Evolutionary conservation across 2,888 invertebrate genomes (phyloP), one percentile per base, ranked within the genome.

Genomic region (Tromatobia lineatoria): DNA sequence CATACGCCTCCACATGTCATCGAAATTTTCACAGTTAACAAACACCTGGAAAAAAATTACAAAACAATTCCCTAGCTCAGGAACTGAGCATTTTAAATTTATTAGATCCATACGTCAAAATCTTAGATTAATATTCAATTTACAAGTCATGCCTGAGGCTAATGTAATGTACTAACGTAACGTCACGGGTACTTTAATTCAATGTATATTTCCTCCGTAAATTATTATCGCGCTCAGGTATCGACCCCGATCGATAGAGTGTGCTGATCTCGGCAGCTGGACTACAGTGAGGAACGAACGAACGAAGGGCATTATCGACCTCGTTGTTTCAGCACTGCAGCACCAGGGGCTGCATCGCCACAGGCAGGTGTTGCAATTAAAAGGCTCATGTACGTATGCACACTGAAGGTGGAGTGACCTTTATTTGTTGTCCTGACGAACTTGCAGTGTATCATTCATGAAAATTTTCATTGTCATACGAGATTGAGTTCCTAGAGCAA

Each of bases 341-440:
- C 64, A 34, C 69, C 80, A 80, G 80, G 83, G 74, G 52, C 74
- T 69, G 71, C 75, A 52, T 71, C 73, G 84, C 78, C 84, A 82
- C 73, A 50, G 82, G 90, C 92, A 92, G 92, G 92, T 92, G 92
- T 87, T 87, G 89, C 91, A 91, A 92, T 92, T 92, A 92, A 92
- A 91, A 91, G 83, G 87, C 88, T 81, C 84, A 78, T 57, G 57
- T 38, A 77, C 54, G 20, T 47, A 47, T 69, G 15, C 61, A 47
- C 38, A 74, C 54, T 8, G 18, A 18, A n/a, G 47, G 25, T n/a
- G 47, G 66, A 83, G 89, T 88, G 88, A 57, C 85, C 88, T 86
- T 91, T 90, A 89, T 91, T 91, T 90, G 90, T 90, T 90, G 90
- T 86, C 89, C 86, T 71, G 87, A 85, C 86, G 89, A 91, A 90